A percentile compares a stretch with the other conserved stretches of the same genome.
These are phyloP conservation scores for Tragelaphus buxtoni DNA, from an alignment of 2,113 vertebrate genomes.

Conservation along the genomic window DNA sequence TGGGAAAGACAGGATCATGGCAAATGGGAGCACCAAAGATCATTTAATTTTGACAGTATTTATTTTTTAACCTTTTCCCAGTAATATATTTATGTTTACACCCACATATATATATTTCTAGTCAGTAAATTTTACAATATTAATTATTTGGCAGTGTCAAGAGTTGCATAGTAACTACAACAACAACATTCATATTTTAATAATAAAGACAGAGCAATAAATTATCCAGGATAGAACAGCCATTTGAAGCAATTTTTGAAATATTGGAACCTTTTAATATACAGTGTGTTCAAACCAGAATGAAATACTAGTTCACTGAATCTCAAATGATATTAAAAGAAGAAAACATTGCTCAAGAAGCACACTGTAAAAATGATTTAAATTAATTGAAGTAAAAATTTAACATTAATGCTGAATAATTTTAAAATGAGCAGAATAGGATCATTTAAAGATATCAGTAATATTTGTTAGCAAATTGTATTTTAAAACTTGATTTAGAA, in stretches of 20 bases:
- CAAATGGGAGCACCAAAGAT: neutral
- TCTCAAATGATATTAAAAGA: neutral
- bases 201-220: neutral
- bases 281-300: neutral
- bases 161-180: neutral
- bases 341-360: neutral
- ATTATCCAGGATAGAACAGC: neutral
- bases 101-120: neutral
- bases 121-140: conserved; percentile 8
- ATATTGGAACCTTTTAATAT: neutral
- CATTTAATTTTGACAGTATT: conserved; percentile 19
- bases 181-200: conserved; percentile 28
- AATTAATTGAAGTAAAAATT: neutral
- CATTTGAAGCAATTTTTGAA: conserved; percentile 21
- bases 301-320: neutral
- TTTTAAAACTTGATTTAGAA: neutral
- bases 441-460: neutral
- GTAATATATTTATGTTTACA: neutral
- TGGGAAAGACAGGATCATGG: neutral
- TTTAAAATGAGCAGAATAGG: neutral
- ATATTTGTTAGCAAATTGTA: neutral
- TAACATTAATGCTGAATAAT: neutral
- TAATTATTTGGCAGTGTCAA: conserved; percentile 48
- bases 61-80: conserved; percentile 9
- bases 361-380: neutral